Conservation (phyloP, 30 jellyfish, hydroid and myxozoan genomes). For the Pseudorhiza aurosa region DNA sequence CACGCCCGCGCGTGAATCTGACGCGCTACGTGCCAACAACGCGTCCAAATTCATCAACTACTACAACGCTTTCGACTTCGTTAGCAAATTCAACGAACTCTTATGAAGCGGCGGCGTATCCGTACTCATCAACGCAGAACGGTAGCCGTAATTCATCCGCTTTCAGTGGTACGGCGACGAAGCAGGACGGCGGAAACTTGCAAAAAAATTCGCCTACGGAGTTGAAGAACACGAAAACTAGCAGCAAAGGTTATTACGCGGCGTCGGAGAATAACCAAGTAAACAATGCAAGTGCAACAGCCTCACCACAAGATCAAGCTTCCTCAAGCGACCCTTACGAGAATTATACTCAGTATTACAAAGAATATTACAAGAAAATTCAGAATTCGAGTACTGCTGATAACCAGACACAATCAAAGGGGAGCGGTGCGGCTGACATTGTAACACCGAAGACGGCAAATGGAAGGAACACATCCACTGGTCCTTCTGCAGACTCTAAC, state of each 20-base stretch:
- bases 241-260: background rate
- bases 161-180: background rate
- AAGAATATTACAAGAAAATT: background rate
- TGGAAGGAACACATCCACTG: background rate
- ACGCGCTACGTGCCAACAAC: slow-evolving; percentile 27
- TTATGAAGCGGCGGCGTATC: background rate
- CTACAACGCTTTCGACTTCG: background rate
- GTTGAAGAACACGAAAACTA: background rate
- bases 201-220: background rate
- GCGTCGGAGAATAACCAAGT: background rate
- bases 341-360: background rate
- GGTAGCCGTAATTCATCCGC: background rate
- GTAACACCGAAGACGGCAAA: background rate
- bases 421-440: background rate
- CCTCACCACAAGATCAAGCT: background rate
- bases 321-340: background rate
- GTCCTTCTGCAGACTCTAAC: background rate
- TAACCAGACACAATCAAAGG: background rate
- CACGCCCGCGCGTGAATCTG: slow-evolving; percentile 51
- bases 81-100: background rate
- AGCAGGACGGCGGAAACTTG: background rate
- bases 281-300: background rate
- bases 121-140: background rate
- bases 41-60: slow-evolving; percentile 2
- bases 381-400: slow-evolving; percentile 14